Evolutionary conservation across 2,113 vertebrate species (phyloP), one percentile per base, ranked within the genome.

Genomic region (Synchiropus splendidus): DNA sequence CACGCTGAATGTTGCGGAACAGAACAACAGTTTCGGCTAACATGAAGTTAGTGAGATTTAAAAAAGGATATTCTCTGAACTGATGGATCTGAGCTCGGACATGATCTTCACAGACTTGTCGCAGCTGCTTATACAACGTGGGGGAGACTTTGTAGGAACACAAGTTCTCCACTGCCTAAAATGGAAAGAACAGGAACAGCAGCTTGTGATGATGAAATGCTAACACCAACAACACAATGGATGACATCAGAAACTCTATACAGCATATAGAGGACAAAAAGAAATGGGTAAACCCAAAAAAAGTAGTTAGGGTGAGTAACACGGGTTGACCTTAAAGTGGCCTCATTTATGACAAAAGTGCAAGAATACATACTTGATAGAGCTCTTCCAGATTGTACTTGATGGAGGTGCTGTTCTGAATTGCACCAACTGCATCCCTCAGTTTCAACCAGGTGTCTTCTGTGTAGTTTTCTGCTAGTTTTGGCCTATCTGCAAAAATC

Each of bases 91-190:
- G 95, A 79, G 92, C 92, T 85, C 90, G 93, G 72, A 99, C 97
- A 42, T 99, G 94, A 71, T 99, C 95, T 80, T 99, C 95, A 76
- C 95, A 99, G 58, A 97, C 94, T 68, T 92, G 89, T 42, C 93
- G 88, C 56, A 99, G 82, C 50, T 99, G 93, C 76, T 94, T 97
- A 82, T 98, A 99, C 48, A 99, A 86, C 38, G 92, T 97, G 35
- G 94, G 90, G 68, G 95, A 99, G 60, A 99, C 95, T 85, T 99
- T 99, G 82, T 99, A 94, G 2, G 94, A 99, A 73, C 95, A 99
- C 52, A 99, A 88, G 74, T 99, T 99, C 85, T 98, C 95, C 57
- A 99, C 94, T 64, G 95, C 94, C 94, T 99, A 57, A 15, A 58
- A 12, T 9, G 2, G 42, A 21, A 17, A 17, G 6, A 51, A 31